Percentiles rank a stretch among this genome's conserved stretches.
phyloP scores from a whole-genome alignment of 2,113 vertebrate genomes.

The Myiozetetes cayanensis region DNA sequence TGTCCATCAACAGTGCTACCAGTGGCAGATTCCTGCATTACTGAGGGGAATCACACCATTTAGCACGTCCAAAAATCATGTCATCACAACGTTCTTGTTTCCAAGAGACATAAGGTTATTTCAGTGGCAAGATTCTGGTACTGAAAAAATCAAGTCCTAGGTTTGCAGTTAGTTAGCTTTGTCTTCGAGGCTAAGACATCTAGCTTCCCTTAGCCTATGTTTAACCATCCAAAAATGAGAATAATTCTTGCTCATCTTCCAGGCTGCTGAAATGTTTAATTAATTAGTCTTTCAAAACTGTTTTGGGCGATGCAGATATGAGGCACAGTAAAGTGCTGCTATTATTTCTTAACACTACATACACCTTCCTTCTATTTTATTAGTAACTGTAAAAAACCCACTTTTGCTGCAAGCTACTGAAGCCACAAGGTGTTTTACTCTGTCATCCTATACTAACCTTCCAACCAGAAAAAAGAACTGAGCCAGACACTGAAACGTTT shows the following conservation, averaged over 20 bases:
- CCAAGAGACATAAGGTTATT: neutral
- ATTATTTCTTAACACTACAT: neutral
- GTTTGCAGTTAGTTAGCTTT: neutral
- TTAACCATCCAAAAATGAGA: neutral
- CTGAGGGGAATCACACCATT: neutral
- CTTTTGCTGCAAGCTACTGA: neutral
- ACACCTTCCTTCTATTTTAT: neutral
- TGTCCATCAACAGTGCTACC: neutral
- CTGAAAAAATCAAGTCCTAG: neutral
- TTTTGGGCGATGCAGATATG: neutral
- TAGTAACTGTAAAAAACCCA: neutral
- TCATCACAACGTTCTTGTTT: neutral
- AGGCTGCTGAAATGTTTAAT: slow-evolving; percentile 11
- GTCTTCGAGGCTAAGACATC: neutral
- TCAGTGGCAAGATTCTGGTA: neutral
- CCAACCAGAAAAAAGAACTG: neutral
- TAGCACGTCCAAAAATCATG: neutral
- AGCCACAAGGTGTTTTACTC: neutral
- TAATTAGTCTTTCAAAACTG: slow-evolving; percentile 3
- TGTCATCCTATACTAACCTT: neutral
- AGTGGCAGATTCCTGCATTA: neutral
- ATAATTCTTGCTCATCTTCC: neutral
- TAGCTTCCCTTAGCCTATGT: neutral
- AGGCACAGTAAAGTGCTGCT: neutral
- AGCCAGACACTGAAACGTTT: slow-evolving; percentile 30